Evolutionary conservation across 1,140 invertebrate genomes (phyloP).

Genomic region (Neodiprion fabricii): DNA sequence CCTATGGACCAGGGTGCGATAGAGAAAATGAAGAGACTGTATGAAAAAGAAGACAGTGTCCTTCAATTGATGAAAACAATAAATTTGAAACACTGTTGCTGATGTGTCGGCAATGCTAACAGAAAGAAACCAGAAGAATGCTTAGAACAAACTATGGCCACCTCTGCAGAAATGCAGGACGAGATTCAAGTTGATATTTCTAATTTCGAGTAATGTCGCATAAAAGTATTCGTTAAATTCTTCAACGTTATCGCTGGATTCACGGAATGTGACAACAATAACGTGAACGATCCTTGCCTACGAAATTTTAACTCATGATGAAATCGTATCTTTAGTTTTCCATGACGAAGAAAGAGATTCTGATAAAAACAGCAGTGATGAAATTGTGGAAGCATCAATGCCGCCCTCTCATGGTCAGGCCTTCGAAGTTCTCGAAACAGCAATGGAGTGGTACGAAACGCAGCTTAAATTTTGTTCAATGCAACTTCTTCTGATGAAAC

Average conservation of each 20-base stretch:
- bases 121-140: slow-evolving; percentile 20
- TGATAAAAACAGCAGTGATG: slow-evolving; percentile 15
- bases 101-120: slow-evolving; percentile 46
- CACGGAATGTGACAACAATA: slow-evolving; percentile 15
- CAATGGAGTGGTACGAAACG: slow-evolving; percentile 14
- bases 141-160: slow-evolving; percentile 5
- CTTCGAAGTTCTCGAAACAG: neutral
- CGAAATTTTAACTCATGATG: slow-evolving; percentile 13
- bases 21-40: slow-evolving; percentile 35
- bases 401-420: slow-evolving; percentile 12
- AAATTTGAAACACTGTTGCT: slow-evolving; percentile 39
- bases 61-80: slow-evolving; percentile 17
- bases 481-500: no score
- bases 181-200: slow-evolving; percentile 10
- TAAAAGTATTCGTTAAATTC: slow-evolving; percentile 14
- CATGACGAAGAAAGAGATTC: slow-evolving; percentile 6
- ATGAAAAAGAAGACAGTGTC: slow-evolving; percentile 25
- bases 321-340: slow-evolving; percentile 16
- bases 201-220: neutral
- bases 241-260: slow-evolving; percentile 18
- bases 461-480: slow-evolving; percentile 14
- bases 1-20: slow-evolving; percentile 59
- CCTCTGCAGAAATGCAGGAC: neutral
- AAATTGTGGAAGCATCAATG: neutral
- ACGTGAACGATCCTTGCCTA: slow-evolving; percentile 18